phyloP scores from a whole-genome alignment of 2,888 invertebrate species.

The Acrocyrtus sp. region DNA sequence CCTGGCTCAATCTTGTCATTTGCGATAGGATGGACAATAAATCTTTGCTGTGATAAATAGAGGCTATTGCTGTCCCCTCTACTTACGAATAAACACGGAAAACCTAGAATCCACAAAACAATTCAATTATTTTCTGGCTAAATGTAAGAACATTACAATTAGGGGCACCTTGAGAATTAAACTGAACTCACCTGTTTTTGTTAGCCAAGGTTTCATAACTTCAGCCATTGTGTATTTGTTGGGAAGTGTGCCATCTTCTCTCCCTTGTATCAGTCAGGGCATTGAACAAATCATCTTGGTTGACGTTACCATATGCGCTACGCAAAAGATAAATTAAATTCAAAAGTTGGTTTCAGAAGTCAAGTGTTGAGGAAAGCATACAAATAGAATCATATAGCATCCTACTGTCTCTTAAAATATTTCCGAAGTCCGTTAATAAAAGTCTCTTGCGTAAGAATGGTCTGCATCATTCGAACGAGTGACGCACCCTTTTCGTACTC shows the following conservation, averaged over 20 bases:
- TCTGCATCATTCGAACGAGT: constrained; percentile 36
- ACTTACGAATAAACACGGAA: constrained; percentile 23
- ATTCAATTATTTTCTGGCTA: background rate
- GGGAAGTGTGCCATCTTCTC: constrained; percentile 56
- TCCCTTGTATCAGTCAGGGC: constrained; percentile 65
- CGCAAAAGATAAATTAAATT: background rate
- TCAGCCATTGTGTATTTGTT: background rate
- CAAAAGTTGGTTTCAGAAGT: too few relatives aligned
- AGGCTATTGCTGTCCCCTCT: constrained; percentile 21
- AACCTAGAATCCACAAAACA: constrained; percentile 2
- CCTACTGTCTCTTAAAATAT: constrained; percentile 55
- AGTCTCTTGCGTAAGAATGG: constrained; percentile 66
- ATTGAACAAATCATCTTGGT: constrained; percentile 68
- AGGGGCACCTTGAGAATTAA: too few relatives aligned
- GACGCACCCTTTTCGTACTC: constrained; percentile 27
- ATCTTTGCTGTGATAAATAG: constrained; percentile 46
- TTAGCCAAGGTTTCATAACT: background rate
- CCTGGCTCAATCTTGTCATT: constrained; percentile 31
- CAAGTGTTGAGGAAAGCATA: too few relatives aligned
- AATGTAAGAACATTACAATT: too few relatives aligned
- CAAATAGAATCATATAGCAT: too few relatives aligned
- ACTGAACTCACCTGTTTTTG: background rate
- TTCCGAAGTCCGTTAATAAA: constrained; percentile 66
- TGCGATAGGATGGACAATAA: background rate
- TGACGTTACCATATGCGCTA: constrained; percentile 65